phyloP scores from a whole-genome alignment of 92 coral and sea anemone genomes.

The Phymanthus crucifer region DNA sequence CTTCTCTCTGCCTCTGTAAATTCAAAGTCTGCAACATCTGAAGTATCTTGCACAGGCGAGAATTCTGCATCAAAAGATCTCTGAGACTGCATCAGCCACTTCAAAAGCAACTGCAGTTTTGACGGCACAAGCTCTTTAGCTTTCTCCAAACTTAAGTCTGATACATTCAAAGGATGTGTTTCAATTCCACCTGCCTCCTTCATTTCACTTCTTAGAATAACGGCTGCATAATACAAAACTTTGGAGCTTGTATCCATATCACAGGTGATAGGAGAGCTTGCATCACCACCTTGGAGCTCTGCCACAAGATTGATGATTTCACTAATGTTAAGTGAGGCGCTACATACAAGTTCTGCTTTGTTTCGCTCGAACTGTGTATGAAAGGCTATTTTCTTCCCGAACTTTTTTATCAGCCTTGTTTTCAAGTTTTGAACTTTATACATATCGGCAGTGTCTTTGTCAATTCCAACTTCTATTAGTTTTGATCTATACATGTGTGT shows the following conservation, averaged over 20 bases:
- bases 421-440: slow-evolving; percentile 31
- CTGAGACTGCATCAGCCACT: slow-evolving; percentile 21
- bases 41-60: neutral
- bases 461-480: slow-evolving; percentile 16
- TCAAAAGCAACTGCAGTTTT: slow-evolving; percentile 5
- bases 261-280: neutral
- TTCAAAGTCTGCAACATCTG: too few species aligned
- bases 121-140: slow-evolving; percentile 10
- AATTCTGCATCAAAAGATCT: neutral
- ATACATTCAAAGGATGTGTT: slow-evolving; percentile 20
- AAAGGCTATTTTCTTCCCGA: slow-evolving; percentile 15
- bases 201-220: slow-evolving; percentile 10
- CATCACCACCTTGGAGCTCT: slow-evolving; percentile 10
- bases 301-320: slow-evolving; percentile 35
- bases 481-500: neutral
- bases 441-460: slow-evolving; percentile 10
- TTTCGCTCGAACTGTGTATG: slow-evolving; percentile 12
- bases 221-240: slow-evolving; percentile 26
- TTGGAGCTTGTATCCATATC: neutral
- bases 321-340: slow-evolving; percentile 20
- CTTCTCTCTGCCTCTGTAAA: too few species aligned
- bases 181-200: slow-evolving; percentile 19
- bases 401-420: neutral
- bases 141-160: slow-evolving; percentile 10
- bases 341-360: slow-evolving; percentile 19